Evolutionary conservation across 1,140 invertebrate genomes (phyloP).

Genomic region (Pseudachorutes palmiensis): DNA sequence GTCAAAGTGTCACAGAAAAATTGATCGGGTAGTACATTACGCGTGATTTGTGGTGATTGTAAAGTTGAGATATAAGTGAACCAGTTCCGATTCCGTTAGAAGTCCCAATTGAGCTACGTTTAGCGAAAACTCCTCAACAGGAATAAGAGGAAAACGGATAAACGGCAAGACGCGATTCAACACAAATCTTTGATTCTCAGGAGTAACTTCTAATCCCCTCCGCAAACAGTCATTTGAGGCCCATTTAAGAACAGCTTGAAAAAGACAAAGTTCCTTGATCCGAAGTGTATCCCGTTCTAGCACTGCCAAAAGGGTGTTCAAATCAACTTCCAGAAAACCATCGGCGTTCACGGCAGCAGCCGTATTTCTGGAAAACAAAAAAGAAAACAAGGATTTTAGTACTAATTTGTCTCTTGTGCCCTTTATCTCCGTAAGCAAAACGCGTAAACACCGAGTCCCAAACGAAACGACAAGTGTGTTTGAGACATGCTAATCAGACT

Average conservation of each 20-base stretch:
- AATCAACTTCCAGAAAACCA: constrained; percentile 78
- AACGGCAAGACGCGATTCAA: constrained; percentile 61
- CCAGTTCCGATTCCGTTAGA: constrained; percentile 64
- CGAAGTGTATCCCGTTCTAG: constrained; percentile 72
- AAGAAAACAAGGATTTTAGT: no score
- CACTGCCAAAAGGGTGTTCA: constrained; percentile 69
- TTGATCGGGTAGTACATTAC: constrained; percentile 33
- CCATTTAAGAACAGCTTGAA: constrained; percentile 60
- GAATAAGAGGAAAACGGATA: constrained; percentile 79
- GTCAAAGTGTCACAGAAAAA: not conserved
- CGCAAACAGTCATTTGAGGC: constrained; percentile 68
- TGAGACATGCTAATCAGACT: constrained; percentile 55
- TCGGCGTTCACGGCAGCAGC: constrained; percentile 57
- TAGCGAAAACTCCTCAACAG: constrained; percentile 75
- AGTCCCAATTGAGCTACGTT: constrained; percentile 69
- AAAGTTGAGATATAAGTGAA: constrained; percentile 73
- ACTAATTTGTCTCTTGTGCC: no score
- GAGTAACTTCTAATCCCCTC: constrained; percentile 54
- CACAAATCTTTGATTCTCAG: constrained; percentile 62
- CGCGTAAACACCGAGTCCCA: no score
- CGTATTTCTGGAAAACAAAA: constrained; percentile 47
- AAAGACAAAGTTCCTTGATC: constrained; percentile 72
- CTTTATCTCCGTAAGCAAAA: no score
- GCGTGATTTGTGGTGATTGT: constrained; percentile 61
- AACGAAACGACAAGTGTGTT: no score